phyloP scores from a whole-genome alignment of 2,888 invertebrate genomes.

The Stegana nigrithorax region DNA sequence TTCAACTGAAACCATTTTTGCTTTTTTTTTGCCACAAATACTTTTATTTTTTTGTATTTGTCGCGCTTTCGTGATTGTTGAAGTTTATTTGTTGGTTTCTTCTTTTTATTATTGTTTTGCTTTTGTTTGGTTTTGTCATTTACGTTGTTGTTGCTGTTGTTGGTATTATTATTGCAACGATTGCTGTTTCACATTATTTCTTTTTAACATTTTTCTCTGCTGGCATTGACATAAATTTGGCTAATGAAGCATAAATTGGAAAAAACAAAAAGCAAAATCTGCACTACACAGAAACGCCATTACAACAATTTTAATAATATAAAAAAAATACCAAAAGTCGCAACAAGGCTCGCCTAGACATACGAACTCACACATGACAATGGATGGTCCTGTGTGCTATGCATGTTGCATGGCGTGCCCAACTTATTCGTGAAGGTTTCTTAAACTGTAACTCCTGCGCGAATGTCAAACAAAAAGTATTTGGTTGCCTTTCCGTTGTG shows the following conservation, averaged over 20 bases:
- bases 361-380: neutral
- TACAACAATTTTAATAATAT: slow-evolving; percentile 42
- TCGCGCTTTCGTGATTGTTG: slow-evolving; percentile 18
- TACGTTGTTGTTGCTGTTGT: neutral
- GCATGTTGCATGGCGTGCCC: too few species aligned
- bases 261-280: neutral
- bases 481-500: too few species aligned
- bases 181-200: slow-evolving; percentile 13
- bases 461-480: too few species aligned
- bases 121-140: neutral
- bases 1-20: slow-evolving; percentile 35
- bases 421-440: too few species aligned
- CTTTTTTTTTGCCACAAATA: neutral
- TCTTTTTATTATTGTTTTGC: slow-evolving; percentile 8
- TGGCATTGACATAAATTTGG: slow-evolving; percentile 33
- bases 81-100: slow-evolving; percentile 26
- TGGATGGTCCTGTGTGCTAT: neutral
- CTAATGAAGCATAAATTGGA: slow-evolving; percentile 7
- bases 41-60: neutral
- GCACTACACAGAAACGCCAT: slow-evolving; percentile 45
- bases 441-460: too few species aligned
- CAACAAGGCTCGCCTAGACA: neutral
- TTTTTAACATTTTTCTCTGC: neutral
- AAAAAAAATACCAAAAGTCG: neutral
- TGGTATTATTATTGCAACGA: neutral